Conservation (phyloP, 2,888 invertebrate genomes). For the Mythimna loreyi region DNA sequence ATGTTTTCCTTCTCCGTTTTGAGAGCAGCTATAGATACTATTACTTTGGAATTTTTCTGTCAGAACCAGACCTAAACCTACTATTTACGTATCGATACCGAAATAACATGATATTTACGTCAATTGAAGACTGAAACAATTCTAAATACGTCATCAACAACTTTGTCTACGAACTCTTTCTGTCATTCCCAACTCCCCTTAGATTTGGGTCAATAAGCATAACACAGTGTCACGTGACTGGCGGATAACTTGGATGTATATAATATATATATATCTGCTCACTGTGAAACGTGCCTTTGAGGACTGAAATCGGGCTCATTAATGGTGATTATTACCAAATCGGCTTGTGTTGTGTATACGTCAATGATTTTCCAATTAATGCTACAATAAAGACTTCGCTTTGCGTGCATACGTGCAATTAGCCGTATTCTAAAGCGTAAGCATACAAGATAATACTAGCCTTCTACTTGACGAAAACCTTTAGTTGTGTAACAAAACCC, state of each 20-base stretch:
- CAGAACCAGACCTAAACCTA: background rate
- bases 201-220: slow-evolving; percentile 50
- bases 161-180: slow-evolving; percentile 33
- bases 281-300: slow-evolving; percentile 26
- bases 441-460: background rate
- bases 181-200: slow-evolving; percentile 38
- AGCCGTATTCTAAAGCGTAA: background rate
- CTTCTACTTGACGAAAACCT: background rate
- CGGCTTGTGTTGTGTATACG: background rate
- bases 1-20: no score
- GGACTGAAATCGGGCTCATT: slow-evolving; percentile 12
- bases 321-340: slow-evolving; percentile 18
- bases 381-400: background rate
- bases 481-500: slow-evolving; percentile 4
- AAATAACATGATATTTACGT: slow-evolving; percentile 12
- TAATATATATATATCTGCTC: slow-evolving; percentile 2
- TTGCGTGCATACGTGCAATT: background rate
- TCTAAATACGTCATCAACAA: slow-evolving; percentile 24
- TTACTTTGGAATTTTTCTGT: background rate
- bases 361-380: slow-evolving; percentile 3
- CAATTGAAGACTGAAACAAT: slow-evolving; percentile 16
- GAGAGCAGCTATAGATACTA: no score
- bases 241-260: slow-evolving; percentile 11
- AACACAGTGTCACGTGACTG: slow-evolving; percentile 32
- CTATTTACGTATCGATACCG: background rate